Percentiles rank a stretch among this genome's conserved stretches.
phyloP scores from a whole-genome alignment of 1,140 invertebrate genomes.

The Forficula auricularia region DNA sequence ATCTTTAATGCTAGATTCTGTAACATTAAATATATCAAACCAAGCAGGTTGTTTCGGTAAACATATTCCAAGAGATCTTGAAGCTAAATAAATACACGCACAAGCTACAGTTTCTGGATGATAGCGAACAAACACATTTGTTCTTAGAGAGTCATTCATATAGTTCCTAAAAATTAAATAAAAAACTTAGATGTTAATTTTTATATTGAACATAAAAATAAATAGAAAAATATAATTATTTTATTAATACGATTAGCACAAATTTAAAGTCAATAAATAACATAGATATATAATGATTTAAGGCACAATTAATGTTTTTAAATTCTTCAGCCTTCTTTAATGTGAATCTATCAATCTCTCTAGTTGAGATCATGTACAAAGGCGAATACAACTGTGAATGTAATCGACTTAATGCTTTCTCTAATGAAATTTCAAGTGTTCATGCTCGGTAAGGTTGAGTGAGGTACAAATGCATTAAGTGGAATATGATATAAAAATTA shows the following conservation, averaged over 20 bases:
- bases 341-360: no score
- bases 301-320: no score
- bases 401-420: no score
- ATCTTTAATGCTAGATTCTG: constrained; percentile 64
- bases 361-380: no score
- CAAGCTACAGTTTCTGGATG: constrained; percentile 95
- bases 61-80: constrained; percentile 66
- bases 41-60: constrained; percentile 76
- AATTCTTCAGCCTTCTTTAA: no score
- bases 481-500: no score
- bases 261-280: no score
- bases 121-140: constrained; percentile 91
- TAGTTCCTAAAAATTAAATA: constrained; percentile 59
- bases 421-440: no score
- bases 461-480: no score
- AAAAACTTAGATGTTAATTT: constrained; percentile 9
- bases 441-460: no score
- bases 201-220: background rate
- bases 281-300: no score
- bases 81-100: constrained; percentile 91
- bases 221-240: background rate
- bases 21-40: constrained; percentile 72
- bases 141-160: constrained; percentile 96
- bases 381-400: no score
- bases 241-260: background rate